Evolutionary conservation across 1,140 invertebrate species (phyloP).

Genomic region (Carposina sasakii): DNA sequence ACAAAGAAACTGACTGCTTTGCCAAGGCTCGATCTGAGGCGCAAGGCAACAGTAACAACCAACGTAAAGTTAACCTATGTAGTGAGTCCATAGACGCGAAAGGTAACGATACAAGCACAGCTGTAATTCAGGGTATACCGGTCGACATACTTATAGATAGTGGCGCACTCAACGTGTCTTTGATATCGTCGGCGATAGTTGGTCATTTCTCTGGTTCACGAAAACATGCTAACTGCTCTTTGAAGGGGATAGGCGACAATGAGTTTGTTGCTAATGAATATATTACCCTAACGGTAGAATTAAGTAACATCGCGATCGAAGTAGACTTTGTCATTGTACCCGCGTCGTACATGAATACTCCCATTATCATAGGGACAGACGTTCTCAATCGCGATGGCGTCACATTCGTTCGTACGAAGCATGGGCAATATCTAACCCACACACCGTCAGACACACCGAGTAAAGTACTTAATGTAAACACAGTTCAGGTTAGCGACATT

Average conservation of each 20-base stretch:
- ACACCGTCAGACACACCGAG: neutral
- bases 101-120: conserved; percentile 1
- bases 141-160: conserved; percentile 11
- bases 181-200: neutral
- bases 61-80: conserved; percentile 7
- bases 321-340: conserved; percentile 6
- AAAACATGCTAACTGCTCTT: neutral
- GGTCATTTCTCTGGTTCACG: neutral
- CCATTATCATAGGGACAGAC: conserved; percentile 10
- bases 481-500: no score
- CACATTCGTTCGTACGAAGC: conserved; percentile 3
- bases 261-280: neutral
- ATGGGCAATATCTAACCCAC: conserved; percentile 3
- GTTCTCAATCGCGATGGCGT: conserved; percentile 9
- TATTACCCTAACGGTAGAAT: conserved; percentile 7
- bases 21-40: conserved; percentile 7
- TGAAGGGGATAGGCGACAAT: neutral
- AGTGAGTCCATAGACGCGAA: neutral
- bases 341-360: neutral
- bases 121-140: conserved; percentile 4
- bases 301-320: conserved; percentile 5
- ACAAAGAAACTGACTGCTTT: neutral
- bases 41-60: neutral
- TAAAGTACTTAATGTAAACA: neutral
- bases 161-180: conserved; percentile 3